Evolutionary conservation across 2,797 vertebrate species (phyloP), one percentile per base, ranked within the genome.

Genomic region (Oryzias dopingdopingensis): DNA sequence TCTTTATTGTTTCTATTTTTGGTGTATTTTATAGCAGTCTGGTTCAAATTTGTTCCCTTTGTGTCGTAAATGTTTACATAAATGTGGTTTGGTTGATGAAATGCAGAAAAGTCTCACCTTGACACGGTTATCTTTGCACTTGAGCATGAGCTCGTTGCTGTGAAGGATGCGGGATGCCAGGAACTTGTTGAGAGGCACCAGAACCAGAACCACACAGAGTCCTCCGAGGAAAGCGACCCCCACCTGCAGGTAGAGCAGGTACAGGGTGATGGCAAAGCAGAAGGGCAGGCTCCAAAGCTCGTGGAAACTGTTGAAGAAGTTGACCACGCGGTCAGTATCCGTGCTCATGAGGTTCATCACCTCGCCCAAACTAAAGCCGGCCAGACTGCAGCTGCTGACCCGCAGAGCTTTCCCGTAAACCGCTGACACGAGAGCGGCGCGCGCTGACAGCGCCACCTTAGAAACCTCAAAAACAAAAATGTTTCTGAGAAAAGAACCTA

Each of bases 231-330:
- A 98, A 18, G 95, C 92, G 6, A 95, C 22, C 0, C 94, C 96
- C 70, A 99, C 95, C 89, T 99, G 95, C 73, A 92, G 90, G 72
- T 98, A 91, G 1, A 99, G 86, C 65, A 99, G 81, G 90, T 96
- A 97, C 43, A 99, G 94, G 8, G 94, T 92, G 77, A 97, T 61
- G 14, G 80, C 70, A 42, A 99, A 92, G 67, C 80, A 87, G 72
- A 98, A 86, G 4, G 97, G 96, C 43, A 99, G 81, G 77, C 95
- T 96, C 97, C 97, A 99, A 49, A 96, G 74, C 58, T 97, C 96
- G 0, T 99, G 97, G 84, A 99, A 97, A 58, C 93, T 95, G 72
- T 70, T 78, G 56, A 92, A 95, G 86, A 99, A 98, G 91, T 95
- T 96, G 53, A 94, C 84, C 58, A 98, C 69, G 2, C 96, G 90